Evolutionary conservation across 2,888 invertebrate genomes (phyloP), one percentile per base, ranked within the genome.

Genomic region (Rotaria macrura): DNA sequence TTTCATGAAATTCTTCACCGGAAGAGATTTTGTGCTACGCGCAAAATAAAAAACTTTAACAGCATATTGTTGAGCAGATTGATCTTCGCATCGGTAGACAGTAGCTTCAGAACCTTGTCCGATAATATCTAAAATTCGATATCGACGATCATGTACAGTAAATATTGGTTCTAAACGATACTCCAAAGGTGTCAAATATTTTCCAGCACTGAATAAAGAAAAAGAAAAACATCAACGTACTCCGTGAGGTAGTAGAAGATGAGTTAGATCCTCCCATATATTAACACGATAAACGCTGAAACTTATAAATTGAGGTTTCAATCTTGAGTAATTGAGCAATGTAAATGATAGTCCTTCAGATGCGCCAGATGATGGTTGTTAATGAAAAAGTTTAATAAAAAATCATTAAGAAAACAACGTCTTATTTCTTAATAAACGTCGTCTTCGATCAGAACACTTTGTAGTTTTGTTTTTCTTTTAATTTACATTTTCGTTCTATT

Each of bases 1-100:
- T 79, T 43, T 79, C 0, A 25, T 14, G n/a, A 79, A 79, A n/a
- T 25, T 23, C 34, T 2, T 10, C 25, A 43, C 6, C 3, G 17
- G 49, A 17, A 17, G 14, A 49, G 17, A 1, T 49, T 4, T 49
- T 49, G 9, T 12, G 49, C 14, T 9, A 79, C n/a, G 79, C 43
- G 79, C 43, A 79, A 79, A 79, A 79, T 79, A 9, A 12, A 79
- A 79, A 14, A 79, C 79, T 79, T 79, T 79, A 40, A 79, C 79
- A 79, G 79, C 79, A 79, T 43, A 79, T 79, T 79, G 40, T 25
- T 2, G 10, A 43, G 25, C 79, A n/a, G 6, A 14, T n/a, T 40
- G 43, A 43, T 79, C 79, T 79, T 40, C 43, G 43, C 79, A 79
- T 40, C 25, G 38, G 43, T 79, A 79, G 25, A 79, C 79, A n/a